Evolutionary conservation across 2,888 invertebrate species (phyloP).

Genomic region (Colletes collaris): DNA sequence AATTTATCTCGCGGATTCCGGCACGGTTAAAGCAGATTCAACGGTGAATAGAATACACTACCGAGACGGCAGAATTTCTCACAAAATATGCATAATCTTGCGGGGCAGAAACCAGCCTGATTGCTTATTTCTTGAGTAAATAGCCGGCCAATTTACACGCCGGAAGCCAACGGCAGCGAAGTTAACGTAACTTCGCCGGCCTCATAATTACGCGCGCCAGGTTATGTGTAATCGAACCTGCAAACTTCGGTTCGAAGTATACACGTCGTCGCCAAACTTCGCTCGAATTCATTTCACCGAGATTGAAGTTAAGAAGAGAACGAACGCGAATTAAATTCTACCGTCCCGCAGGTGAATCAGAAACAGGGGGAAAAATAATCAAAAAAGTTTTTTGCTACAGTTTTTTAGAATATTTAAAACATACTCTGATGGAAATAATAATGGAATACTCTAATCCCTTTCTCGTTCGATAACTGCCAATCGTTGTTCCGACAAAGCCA

Average conservation of each 20-base stretch:
- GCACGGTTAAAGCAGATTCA: not conserved
- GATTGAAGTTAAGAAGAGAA: not conserved
- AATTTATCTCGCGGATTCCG: too few species aligned
- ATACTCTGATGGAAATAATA: too few species aligned
- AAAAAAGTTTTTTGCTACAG: too few species aligned
- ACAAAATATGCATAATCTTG: conserved; percentile 4
- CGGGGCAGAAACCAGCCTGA: conserved; percentile 38
- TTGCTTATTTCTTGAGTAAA: conserved; percentile 70
- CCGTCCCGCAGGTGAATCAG: not conserved
- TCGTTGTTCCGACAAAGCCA: too few species aligned
- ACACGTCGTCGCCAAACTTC: conserved; percentile 17
- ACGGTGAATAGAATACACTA: not conserved
- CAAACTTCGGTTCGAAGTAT: conserved; percentile 30
- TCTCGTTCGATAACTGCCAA: too few species aligned
- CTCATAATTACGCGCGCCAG: conserved; percentile 47
- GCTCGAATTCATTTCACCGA: conserved; percentile 5
- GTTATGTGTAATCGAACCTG: conserved; percentile 21
- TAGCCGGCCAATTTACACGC: conserved; percentile 58
- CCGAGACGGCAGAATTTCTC: not conserved
- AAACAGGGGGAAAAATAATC: too few species aligned
- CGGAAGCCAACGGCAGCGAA: conserved; percentile 38
- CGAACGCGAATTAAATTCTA: not conserved
- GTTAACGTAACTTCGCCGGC: conserved; percentile 50
- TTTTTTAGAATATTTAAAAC: too few species aligned
- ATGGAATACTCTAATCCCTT: too few species aligned